Percentiles rank a stretch among this genome's conserved stretches.
These are phyloP conservation scores for Prionailurus bengalensis DNA, from an alignment of 2,113 vertebrate genomes.

Conservation along the genomic window DNA sequence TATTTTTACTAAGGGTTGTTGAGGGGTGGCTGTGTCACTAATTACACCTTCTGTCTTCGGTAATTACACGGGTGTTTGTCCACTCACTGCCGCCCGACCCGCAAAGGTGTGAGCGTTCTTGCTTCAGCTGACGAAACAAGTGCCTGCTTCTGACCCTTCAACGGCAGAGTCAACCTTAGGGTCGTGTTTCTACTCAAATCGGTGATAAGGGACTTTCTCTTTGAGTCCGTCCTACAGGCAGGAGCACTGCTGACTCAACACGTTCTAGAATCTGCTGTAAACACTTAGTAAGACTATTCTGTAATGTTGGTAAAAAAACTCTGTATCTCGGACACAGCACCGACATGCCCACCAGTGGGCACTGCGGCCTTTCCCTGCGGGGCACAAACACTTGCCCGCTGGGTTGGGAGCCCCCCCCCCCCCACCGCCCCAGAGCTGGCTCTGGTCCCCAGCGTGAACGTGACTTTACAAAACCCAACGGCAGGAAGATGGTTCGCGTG, in stretches of 20 bases:
- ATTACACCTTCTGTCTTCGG: background rate
- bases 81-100: background rate
- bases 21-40: background rate
- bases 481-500: accelerated
- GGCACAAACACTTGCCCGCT: accelerated
- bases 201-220: background rate
- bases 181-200: accelerated
- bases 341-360: background rate
- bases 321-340: accelerated
- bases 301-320: background rate
- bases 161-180: background rate
- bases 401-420: background rate
- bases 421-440: background rate
- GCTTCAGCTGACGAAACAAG: background rate
- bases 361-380: accelerated
- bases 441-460: background rate
- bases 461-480: background rate
- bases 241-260: background rate
- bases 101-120: background rate
- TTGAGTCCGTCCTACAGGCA: no score
- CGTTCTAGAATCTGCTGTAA: accelerated
- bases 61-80: background rate
- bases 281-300: accelerated
- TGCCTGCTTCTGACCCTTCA: accelerated
- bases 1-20: background rate